Base-by-base conservation (phyloP, 2,888 invertebrate species). In the Eledona agricola region DNA sequence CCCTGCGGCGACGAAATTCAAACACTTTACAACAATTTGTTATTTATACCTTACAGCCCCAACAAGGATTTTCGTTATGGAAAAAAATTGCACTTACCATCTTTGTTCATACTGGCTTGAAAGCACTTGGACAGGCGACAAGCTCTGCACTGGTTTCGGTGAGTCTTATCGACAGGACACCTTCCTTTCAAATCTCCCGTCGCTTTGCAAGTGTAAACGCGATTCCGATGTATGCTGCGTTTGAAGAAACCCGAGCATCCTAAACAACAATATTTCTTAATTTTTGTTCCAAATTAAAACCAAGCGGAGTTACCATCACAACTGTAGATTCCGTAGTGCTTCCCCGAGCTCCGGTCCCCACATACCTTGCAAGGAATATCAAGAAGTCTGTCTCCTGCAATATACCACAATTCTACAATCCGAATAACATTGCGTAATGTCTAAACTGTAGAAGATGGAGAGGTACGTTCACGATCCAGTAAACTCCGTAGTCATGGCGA, bases 341-440 rank as follows among this genome's bases (percentile, higher is more conserved):
- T 99, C 51, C 99, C 98, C 6, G 97, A 97, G 71, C 96, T 97
- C 72, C 98, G 86, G 79, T 99, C 98, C 51, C 96, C 96, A 73
- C 98, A 99, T 56, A 99, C 99, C 79, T 96, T 94, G 80, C 99
- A 99, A 9, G 96, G 96, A 73, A 99, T 96, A 79, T 99, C 98
- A 72, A 98, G 86, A 66, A 99, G 86, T 71, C 98, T 90, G 78
- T 98, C 96, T 75, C 96, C 97, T 94, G 78, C 37, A 79, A 74
- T 59, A 20, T 59, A 45, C 31, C n/a, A 4, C 6, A 42, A 35
- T 45, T 60, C 47, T 58, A 7, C 4, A 32, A 38, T 20, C 11
- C 10, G 17, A 32, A 47, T 23, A 29, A 7, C 15, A 15, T 20
- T 9, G 38, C 12, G 25, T 20, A 3, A 51, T 16, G 34, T 7